Evolutionary conservation across 2,797 vertebrate genomes (phyloP), one percentile per base, ranked within the genome.

Genomic region (Emydoidea blandingii): DNA sequence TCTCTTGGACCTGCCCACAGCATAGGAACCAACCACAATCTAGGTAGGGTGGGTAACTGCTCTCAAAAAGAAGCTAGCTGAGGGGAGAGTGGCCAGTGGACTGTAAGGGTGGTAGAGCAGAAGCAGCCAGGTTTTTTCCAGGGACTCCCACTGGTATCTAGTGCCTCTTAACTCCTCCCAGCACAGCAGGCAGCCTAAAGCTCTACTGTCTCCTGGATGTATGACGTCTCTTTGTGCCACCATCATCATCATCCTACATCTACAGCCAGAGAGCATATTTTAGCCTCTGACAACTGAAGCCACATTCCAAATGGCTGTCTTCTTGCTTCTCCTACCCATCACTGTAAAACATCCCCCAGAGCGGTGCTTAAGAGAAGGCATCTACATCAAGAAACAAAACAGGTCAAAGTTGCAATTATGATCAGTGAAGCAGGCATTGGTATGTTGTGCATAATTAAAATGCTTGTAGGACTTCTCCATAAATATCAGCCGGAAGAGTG

Each of bases 381-480:
- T 91, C 97, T 96, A 97, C 98, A 98, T 98, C 97, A 98, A 95
- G 96, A 96, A 98, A 97, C 85, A 97, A 98, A 81, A 72, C 96
- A 97, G 94, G 92, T 97, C 91, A 97, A 90, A 97, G 92, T 90
- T 95, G 90, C 92, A 97, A 96, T 96, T 97, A 97, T 95, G 96
- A 97, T 96, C 97, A 97, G 93, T 94, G 96, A 97, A 97, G 97
- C 96, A 98, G 94, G 96, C 96, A 94, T 96, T 93, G 86, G 81
- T 93, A 91, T 95, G 95, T 88, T 96, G 92, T 88, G 74, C 82
- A 92, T 97, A 97, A 98, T 97, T 98, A 97, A 97, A 98, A 97
- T 92, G 94, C 97, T 94, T 96, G 78, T 95, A 97, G 95, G 92
- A 94, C 95, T 96, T 96, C 87, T 95, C 95, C 96, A 94, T 97